Percentiles rank a stretch among this genome's conserved stretches.
phyloP scores from a whole-genome alignment of 2,888 invertebrate genomes.

The Malachius bipustulatus region DNA sequence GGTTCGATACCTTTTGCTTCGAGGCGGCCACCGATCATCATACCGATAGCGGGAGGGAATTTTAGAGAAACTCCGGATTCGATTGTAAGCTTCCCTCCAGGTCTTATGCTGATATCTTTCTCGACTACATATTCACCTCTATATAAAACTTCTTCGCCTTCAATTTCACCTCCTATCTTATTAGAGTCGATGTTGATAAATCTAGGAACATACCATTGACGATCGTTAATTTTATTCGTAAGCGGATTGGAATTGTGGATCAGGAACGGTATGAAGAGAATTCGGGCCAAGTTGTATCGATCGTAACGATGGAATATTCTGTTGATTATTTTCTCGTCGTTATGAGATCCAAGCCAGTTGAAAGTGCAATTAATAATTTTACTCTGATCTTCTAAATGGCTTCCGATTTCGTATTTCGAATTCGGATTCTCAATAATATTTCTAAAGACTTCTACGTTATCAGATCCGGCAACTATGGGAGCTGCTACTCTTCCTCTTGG shows the following conservation, averaged over 20 bases:
- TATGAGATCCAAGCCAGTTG: conserved; percentile 81
- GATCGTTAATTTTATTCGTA: conserved; percentile 67
- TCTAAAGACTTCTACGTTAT: conserved; percentile 76
- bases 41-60: conserved; percentile 88
- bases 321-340: conserved; percentile 60
- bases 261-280: conserved; percentile 83
- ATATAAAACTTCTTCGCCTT: conserved; percentile 73
- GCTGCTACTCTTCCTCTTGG: conserved; percentile 90
- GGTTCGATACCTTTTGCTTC: conserved; percentile 71
- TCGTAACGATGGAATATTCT: conserved; percentile 77
- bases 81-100: conserved; percentile 82
- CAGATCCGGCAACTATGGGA: conserved; percentile 81
- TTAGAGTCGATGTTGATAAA: conserved; percentile 55
- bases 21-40: conserved; percentile 90
- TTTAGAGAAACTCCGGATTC: conserved; percentile 79
- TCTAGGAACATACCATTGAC: conserved; percentile 65
- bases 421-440: conserved; percentile 87
- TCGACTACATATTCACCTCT: conserved; percentile 83
- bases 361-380: conserved; percentile 84
- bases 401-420: conserved; percentile 89
- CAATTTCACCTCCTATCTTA: conserved; percentile 82
- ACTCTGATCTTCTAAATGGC: conserved; percentile 89
- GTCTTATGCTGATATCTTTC: conserved; percentile 86
- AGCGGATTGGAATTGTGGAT: conserved; percentile 82
- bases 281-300: conserved; percentile 87